Evolutionary conservation across 30 jellyfish, hydroid and myxozoan species (phyloP).

Genomic region (Aurelia coerulea): DNA sequence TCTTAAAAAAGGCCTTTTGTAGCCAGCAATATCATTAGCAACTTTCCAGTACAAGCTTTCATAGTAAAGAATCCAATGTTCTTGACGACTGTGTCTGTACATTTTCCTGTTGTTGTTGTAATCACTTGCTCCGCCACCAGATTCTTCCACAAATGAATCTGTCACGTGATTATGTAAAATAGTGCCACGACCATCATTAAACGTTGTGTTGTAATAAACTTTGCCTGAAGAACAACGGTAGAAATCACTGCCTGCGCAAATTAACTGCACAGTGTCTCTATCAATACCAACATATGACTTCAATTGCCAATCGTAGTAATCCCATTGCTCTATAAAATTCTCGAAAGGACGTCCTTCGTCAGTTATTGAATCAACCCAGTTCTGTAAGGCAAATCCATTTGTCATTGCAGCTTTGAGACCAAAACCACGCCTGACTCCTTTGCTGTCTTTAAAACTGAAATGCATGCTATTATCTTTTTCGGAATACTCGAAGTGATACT

Average conservation of each 20-base stretch:
- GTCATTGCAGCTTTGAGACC: slow-evolving; percentile 33
- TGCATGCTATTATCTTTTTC: too few relatives aligned
- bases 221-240: slow-evolving; percentile 43
- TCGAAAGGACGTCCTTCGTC: slow-evolving; percentile 33
- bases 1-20: background rate
- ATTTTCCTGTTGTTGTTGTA: slow-evolving; percentile 52
- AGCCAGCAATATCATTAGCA: background rate
- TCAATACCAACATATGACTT: background rate
- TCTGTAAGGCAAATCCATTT: background rate
- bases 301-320: slow-evolving; percentile 34
- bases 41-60: slow-evolving; percentile 34
- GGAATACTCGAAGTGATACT: slow-evolving; percentile 4
- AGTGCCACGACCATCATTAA: slow-evolving; percentile 3
- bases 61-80: slow-evolving; percentile 39
- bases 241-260: slow-evolving; percentile 26
- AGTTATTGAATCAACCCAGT: slow-evolving; percentile 25
- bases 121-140: background rate
- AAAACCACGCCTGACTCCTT: background rate
- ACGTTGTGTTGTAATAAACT: slow-evolving; percentile 20
- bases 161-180: slow-evolving; percentile 4
- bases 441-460: too few relatives aligned
- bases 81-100: slow-evolving; percentile 45
- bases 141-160: slow-evolving; percentile 23
- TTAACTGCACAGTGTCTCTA: background rate
- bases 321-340: slow-evolving; percentile 22